phyloP scores from a whole-genome alignment of 64 coral and sea anemone species.

The Platygyra sinensis region DNA sequence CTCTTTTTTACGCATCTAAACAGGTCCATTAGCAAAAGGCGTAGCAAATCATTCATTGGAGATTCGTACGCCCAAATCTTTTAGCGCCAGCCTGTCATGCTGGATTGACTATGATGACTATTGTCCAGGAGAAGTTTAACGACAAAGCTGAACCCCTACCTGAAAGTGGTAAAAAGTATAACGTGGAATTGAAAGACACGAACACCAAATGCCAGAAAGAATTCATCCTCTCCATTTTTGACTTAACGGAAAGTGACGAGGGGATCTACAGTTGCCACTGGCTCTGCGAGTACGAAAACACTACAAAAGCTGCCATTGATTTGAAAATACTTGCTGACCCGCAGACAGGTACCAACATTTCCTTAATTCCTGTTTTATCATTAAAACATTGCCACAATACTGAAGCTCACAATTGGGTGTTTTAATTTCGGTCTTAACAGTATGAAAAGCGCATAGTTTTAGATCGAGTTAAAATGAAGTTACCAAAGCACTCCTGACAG shows the following conservation, averaged over 20 bases:
- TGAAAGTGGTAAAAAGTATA: neutral
- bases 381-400: no score
- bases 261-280: neutral
- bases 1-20: neutral
- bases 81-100: neutral
- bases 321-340: neutral
- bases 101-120: neutral
- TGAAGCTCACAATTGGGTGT: no score
- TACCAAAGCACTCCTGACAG: no score
- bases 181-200: neutral
- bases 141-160: neutral
- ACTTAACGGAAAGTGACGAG: neutral
- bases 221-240: constrained; percentile 8
- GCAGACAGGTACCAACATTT: neutral
- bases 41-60: neutral
- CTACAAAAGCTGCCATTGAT: neutral
- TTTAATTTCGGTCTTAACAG: no score
- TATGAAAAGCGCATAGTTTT: no score
- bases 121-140: neutral
- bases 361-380: no score
- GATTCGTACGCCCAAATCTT: neutral
- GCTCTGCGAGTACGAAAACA: neutral
- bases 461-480: no score
- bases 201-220: constrained; percentile 2
- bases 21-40: neutral